phyloP scores from a whole-genome alignment of 92 coral and sea anemone species.

The Meandrina meandrites region DNA sequence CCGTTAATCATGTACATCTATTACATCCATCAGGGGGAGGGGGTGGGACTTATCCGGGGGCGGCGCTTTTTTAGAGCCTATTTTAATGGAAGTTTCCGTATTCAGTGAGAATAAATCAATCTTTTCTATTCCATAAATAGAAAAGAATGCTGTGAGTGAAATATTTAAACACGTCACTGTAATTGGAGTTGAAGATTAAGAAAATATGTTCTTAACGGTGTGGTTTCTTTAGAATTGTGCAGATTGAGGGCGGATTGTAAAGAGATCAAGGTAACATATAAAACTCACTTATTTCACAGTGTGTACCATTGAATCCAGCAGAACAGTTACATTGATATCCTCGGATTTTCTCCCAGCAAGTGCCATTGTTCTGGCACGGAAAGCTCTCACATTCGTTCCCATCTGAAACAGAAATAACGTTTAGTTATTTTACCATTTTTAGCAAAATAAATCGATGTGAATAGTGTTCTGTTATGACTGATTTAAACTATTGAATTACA shows the following conservation, averaged over 20 bases:
- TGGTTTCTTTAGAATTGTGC: no score
- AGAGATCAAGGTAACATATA: no score
- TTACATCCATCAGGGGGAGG: no score
- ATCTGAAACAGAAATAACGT: constrained; percentile 36
- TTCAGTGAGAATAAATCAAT: neutral
- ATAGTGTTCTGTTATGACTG: no score
- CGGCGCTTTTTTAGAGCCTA: neutral
- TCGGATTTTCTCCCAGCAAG: constrained; percentile 56
- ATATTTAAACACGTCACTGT: neutral
- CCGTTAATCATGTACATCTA: neutral
- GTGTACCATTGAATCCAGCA: constrained; percentile 48
- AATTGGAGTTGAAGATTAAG: neutral
- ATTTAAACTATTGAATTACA: no score
- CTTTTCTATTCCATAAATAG: no score
- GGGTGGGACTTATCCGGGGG: neutral
- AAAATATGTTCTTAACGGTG: no score
- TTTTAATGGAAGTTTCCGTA: neutral
- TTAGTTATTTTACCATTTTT: neutral
- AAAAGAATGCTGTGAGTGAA: no score
- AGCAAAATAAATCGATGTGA: neutral
- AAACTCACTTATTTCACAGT: constrained; percentile 61
- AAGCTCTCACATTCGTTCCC: constrained; percentile 60
- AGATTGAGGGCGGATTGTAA: no score
- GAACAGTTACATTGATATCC: constrained; percentile 67
- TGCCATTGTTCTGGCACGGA: constrained; percentile 65